Evolutionary conservation across 2,888 invertebrate genomes (phyloP).

Genomic region (Creontiades dilutus): DNA sequence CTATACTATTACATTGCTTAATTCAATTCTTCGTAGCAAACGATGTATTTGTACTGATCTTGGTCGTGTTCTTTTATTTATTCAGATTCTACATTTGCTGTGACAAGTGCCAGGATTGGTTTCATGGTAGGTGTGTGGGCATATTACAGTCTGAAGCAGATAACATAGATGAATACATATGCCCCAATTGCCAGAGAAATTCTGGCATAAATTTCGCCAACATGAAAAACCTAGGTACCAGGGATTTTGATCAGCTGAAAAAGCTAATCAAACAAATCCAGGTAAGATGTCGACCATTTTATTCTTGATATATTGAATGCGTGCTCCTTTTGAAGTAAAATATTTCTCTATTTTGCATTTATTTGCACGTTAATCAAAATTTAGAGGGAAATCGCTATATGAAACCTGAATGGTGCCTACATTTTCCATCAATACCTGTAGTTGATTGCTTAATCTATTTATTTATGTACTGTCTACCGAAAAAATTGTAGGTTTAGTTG

Average conservation of each 20-base stretch:
- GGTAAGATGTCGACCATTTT: conserved; percentile 79
- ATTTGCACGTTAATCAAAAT: conserved; percentile 1
- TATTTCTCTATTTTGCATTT: background rate
- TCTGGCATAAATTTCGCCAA: conserved; percentile 93
- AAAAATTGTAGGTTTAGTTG: no score
- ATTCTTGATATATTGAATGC: background rate
- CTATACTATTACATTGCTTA: no score
- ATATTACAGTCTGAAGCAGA: conserved; percentile 96
- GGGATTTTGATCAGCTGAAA: conserved; percentile 90
- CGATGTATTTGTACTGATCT: background rate
- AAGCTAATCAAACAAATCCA: conserved; percentile 94
- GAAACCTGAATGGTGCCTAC: background rate
- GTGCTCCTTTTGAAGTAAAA: background rate
- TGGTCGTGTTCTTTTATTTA: conserved; percentile 75
- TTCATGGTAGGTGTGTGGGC: conserved; percentile 98
- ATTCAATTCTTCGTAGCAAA: no score
- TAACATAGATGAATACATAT: conserved; percentile 96
- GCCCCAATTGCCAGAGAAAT: conserved; percentile 96
- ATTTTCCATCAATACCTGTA: background rate
- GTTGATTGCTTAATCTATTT: background rate
- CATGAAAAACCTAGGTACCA: conserved; percentile 89
- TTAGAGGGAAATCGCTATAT: background rate
- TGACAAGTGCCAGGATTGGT: conserved; percentile 99
- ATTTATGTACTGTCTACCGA: no score
- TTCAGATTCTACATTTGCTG: conserved; percentile 98